phyloP scores from a whole-genome alignment of 2,113 vertebrate species.

The Anas platyrhynchos region DNA sequence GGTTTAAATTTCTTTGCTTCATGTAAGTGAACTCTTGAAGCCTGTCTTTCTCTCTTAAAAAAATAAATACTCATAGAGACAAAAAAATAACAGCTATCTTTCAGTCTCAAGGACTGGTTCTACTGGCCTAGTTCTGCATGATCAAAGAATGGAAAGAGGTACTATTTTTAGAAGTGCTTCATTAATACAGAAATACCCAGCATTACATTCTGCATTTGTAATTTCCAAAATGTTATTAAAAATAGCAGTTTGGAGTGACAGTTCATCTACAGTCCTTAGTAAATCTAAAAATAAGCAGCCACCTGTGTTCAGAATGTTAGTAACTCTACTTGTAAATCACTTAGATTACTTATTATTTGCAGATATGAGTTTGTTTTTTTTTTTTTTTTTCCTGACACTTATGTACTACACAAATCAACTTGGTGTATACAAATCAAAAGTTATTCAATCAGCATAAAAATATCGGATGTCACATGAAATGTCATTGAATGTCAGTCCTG shows the following conservation, averaged over 20 bases:
- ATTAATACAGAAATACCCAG: background rate
- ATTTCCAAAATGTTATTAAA: conserved; percentile 55
- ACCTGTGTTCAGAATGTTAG: conserved; percentile 60
- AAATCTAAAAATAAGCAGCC: conserved; percentile 67
- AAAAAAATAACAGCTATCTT: background rate
- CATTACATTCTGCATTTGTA: conserved; percentile 20
- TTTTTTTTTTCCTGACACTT: background rate
- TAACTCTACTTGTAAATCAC: conserved; percentile 61
- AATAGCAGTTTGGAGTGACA: conserved; percentile 53
- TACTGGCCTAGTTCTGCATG: background rate
- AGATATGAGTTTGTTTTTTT: background rate
- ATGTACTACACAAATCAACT: conserved; percentile 63
- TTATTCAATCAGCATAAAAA: conserved; percentile 76
- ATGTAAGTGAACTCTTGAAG: background rate
- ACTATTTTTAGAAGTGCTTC: conserved; percentile 6
- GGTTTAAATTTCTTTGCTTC: background rate
- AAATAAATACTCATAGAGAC: background rate
- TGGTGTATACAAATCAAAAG: conserved; percentile 71
- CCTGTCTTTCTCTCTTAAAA: background rate
- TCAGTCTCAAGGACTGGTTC: background rate
- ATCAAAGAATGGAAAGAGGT: background rate
- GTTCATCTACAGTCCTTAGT: conserved; percentile 28
- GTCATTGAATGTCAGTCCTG: conserved; percentile 70
- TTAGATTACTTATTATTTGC: conserved; percentile 69
- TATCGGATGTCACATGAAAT: conserved; percentile 71